A percentile compares a stretch with the other conserved stretches of the same genome.
phyloP scores from a whole-genome alignment of 2,797 vertebrate genomes.

The Odontamblyopus lacepedii region DNA sequence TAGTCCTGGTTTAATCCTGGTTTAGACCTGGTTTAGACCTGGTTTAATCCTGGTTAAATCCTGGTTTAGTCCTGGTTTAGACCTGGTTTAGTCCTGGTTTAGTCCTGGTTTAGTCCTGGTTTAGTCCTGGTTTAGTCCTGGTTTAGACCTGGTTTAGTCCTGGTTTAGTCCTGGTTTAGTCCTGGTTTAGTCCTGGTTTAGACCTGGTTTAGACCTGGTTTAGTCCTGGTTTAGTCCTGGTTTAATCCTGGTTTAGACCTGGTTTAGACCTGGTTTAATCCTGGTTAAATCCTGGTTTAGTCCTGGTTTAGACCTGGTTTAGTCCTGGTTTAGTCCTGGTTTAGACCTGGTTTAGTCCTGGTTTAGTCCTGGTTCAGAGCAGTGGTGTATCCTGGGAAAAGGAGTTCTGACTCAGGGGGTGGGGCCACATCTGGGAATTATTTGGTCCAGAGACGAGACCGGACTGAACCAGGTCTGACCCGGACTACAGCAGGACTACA shows the following conservation, averaged over 20 bases:
- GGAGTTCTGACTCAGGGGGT: too few relatives aligned
- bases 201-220: background rate
- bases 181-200: background rate
- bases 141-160: too few relatives aligned
- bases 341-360: background rate
- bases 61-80: background rate
- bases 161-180: background rate
- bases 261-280: constrained; percentile 1
- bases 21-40: too few relatives aligned
- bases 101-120: background rate
- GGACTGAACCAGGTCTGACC: too few relatives aligned
- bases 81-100: background rate
- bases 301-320: background rate
- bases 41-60: background rate
- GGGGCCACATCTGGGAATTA: too few relatives aligned
- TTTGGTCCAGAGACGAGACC: too few relatives aligned
- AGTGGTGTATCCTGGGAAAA: too few relatives aligned
- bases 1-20: too few relatives aligned
- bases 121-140: too few relatives aligned
- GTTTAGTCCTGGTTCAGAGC: background rate
- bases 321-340: background rate
- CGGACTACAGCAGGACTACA: background rate
- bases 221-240: background rate
- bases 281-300: background rate
- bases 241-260: background rate